Evolutionary conservation across 2,888 invertebrate genomes (phyloP), one percentile per base, ranked within the genome.

Genomic region (Cecidostiba fungosa): DNA sequence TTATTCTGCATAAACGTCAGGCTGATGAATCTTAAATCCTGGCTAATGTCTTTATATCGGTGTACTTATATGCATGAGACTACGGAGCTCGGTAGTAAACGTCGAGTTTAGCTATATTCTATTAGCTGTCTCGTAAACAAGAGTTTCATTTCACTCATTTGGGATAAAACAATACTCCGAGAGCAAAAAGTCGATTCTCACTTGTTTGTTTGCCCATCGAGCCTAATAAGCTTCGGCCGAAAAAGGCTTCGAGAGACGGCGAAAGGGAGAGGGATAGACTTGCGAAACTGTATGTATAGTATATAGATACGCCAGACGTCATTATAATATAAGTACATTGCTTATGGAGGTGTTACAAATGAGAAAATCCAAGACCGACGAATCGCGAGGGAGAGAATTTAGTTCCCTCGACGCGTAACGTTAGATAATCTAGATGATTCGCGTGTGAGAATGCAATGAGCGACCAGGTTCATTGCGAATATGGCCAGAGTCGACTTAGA

Each of bases 401-500:
- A 19, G n/a, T 59, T 59, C 54, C n/a, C n/a, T 59, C 29, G 66
- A 10, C 4, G 10, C 66, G 12, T 66, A 12, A 10, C 10, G 29
- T 39, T 43, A 43, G 23, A 43, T 39, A 12, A 32, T 23, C 32
- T 14, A 47, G n/a, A 23, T 72, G 23, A 72, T 43, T 72, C 43
- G 19, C 16, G 23, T 43, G 43, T 39, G 23, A 39, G 39, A 72
- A 72, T 39, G 47, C 73, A 73, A 73, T 73, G n/a, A 23, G 19
- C 54, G 54, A n/a, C 54, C 54, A 59, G 54, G 54, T 59, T n/a
- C 54, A 59, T 59, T 59, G 54, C 54, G 54, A 59, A 59, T 59
- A 59, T 59, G 54, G 54, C 6, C 66, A 66, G 26, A 66, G 66
- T 66, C 12, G n/a, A 23, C 36, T 29, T 59, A 59, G 54, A 59